These are phyloP conservation scores for Riparia riparia DNA, from an alignment of 2,113 vertebrate species.

Conservation along the genomic window DNA sequence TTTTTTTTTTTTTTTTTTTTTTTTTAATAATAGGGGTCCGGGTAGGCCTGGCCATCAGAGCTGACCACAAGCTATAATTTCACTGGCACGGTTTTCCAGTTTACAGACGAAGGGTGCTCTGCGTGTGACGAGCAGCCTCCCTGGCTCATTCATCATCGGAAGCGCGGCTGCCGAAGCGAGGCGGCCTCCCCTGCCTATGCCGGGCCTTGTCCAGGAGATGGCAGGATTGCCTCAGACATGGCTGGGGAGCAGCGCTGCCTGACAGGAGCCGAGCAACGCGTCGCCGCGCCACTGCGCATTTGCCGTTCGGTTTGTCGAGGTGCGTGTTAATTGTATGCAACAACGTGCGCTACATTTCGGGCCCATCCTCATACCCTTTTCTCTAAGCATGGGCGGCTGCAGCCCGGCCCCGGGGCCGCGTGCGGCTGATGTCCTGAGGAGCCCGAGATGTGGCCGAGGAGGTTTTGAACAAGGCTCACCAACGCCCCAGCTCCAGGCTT, in stretches of 20 bases:
- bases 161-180: background rate
- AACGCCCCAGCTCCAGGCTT: background rate
- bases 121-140: background rate
- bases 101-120: background rate
- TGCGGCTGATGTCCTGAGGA: background rate
- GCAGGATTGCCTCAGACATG: constrained; percentile 72
- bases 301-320: background rate
- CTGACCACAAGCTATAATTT: background rate
- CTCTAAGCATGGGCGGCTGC: background rate
- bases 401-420: background rate
- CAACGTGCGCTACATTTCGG: background rate
- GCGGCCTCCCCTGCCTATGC: constrained; percentile 40
- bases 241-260: background rate
- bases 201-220: constrained; percentile 76
- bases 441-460: background rate
- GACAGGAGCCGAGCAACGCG: background rate
- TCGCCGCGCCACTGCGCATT: background rate
- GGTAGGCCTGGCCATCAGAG: background rate
- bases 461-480: background rate
- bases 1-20: background rate
- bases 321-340: background rate
- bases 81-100: background rate
- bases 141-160: background rate
- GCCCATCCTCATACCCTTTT: fast-evolving
- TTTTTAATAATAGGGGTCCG: background rate